Percentiles rank a stretch among this genome's conserved stretches.
These are phyloP conservation scores for Reticulitermes speratus DNA, from an alignment of 1,140 invertebrate genomes.

Conservation along the genomic window DNA sequence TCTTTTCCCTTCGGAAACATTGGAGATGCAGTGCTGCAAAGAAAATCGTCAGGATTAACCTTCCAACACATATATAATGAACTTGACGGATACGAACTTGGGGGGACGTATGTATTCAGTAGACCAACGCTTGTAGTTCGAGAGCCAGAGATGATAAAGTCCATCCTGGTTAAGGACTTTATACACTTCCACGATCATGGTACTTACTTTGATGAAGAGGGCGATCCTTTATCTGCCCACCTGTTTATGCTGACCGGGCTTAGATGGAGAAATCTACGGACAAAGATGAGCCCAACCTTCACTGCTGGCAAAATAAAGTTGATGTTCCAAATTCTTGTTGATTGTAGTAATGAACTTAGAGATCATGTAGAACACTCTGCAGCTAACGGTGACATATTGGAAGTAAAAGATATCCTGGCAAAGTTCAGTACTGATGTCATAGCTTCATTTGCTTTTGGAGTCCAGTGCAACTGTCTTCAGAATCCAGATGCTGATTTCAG, in stretches of 20 bases:
- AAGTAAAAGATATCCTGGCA: conserved; percentile 30
- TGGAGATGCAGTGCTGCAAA: neutral
- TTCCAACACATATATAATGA: conserved; percentile 25
- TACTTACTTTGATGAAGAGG: conserved; percentile 38
- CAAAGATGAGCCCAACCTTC: conserved; percentile 51
- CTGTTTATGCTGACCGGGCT: conserved; percentile 38
- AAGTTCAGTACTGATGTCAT: conserved; percentile 59
- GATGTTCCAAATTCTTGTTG: conserved; percentile 49
- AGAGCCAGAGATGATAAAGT: conserved; percentile 43
- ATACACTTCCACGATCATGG: conserved; percentile 53
- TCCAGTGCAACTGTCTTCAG: conserved; percentile 53
- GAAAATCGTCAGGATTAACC: conserved; percentile 31
- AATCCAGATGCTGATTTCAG: conserved; percentile 53
- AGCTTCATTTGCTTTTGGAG: conserved; percentile 56
- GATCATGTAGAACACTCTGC: conserved; percentile 35
- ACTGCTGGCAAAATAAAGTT: conserved; percentile 52
- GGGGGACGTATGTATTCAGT: conserved; percentile 37
- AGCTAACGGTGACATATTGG: conserved; percentile 34
- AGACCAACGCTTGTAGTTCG: conserved; percentile 40
- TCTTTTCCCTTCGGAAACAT: conserved; percentile 45
- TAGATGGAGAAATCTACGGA: conserved; percentile 46
- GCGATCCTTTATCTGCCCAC: conserved; percentile 39
- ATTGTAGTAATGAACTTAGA: conserved; percentile 39
- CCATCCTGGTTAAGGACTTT: conserved; percentile 44
- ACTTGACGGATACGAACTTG: neutral